A percentile compares a stretch with the other conserved stretches of the same genome.
Conservation (phyloP, 1,140 invertebrate genomes). For the Trachymyrmex septentrionalis region DNA sequence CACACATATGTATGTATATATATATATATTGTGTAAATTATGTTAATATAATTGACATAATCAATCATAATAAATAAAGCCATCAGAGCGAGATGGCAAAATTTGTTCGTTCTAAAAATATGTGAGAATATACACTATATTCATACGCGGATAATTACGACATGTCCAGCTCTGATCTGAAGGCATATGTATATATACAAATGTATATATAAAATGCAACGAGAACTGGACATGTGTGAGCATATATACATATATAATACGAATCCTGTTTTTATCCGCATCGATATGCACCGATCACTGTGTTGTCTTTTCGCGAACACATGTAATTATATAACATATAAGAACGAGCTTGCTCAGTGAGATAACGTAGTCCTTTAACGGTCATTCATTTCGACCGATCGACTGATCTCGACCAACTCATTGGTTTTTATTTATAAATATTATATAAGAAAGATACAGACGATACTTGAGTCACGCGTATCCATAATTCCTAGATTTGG, state of each 20-base stretch:
- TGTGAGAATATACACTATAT: slow-evolving; percentile 1
- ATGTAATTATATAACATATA: slow-evolving; percentile 52
- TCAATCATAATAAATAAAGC: not conserved
- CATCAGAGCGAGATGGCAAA: too few relatives aligned
- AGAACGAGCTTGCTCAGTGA: slow-evolving; percentile 57
- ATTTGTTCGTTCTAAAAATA: not conserved
- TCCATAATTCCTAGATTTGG: slow-evolving; percentile 51
- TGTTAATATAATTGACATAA: not conserved
- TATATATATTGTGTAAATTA: slow-evolving; percentile 22
- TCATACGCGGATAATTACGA: slow-evolving; percentile 54
- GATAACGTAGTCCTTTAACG: slow-evolving; percentile 54
- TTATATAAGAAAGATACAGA: slow-evolving; percentile 63
- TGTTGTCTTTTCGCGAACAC: slow-evolving; percentile 60
- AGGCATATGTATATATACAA: slow-evolving; percentile 11
- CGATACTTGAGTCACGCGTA: slow-evolving; percentile 51
- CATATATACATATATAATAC: slow-evolving; percentile 39
- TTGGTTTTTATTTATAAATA: slow-evolving; percentile 25
- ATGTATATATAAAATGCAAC: slow-evolving; percentile 4
- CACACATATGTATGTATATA: slow-evolving; percentile 44
- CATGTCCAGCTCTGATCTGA: not conserved
- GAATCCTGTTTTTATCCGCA: slow-evolving; percentile 57
- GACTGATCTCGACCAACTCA: slow-evolving; percentile 67
- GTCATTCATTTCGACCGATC: slow-evolving; percentile 67
- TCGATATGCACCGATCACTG: slow-evolving; percentile 72
- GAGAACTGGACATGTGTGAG: not conserved